A percentile compares a stretch with the other conserved stretches of the same genome.
Evolutionary conservation across 1,140 invertebrate genomes (phyloP).

Genomic region (Drosophila burlai): DNA sequence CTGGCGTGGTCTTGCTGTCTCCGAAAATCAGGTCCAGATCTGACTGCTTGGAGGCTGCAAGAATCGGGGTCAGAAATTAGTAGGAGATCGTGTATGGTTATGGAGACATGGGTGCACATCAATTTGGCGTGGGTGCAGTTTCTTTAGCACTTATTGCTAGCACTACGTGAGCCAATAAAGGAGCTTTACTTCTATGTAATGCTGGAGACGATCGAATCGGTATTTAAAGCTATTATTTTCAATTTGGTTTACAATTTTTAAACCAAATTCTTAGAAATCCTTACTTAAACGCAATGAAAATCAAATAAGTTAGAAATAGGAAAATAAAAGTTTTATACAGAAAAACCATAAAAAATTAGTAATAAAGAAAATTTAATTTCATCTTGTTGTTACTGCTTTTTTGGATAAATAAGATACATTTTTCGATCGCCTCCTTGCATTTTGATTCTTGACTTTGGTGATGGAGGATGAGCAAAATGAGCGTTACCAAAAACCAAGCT

Average conservation of each 20-base stretch:
- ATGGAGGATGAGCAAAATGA: slow-evolving; percentile 61
- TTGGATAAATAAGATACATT: too few relatives aligned
- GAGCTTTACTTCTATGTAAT: slow-evolving; percentile 43
- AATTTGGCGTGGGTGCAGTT: slow-evolving; percentile 72
- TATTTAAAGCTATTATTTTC: too few relatives aligned
- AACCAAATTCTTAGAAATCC: not conserved
- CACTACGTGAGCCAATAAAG: slow-evolving; percentile 67
- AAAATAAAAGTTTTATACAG: not conserved
- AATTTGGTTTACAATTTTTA: not conserved
- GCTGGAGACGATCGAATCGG: not conserved
- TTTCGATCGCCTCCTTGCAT: slow-evolving; percentile 5
- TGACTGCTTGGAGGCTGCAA: slow-evolving; percentile 78
- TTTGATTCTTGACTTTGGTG: slow-evolving; percentile 32
- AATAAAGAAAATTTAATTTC: not conserved
- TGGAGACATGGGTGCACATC: slow-evolving; percentile 51
- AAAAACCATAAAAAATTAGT: too few relatives aligned
- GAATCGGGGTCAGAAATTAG: slow-evolving; percentile 21
- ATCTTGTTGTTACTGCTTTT: not conserved
- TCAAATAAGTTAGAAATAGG: not conserved
- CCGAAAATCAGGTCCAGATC: slow-evolving; percentile 83
- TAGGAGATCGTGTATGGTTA: not conserved
- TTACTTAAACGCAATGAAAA: not conserved
- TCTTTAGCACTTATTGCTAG: slow-evolving; percentile 49
- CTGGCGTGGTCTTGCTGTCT: slow-evolving; percentile 49
- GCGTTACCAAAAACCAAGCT: slow-evolving; percentile 61